These are phyloP conservation scores for Crotalus adamanteus DNA, from an alignment of 2,797 vertebrate genomes.

Conservation along the genomic window DNA sequence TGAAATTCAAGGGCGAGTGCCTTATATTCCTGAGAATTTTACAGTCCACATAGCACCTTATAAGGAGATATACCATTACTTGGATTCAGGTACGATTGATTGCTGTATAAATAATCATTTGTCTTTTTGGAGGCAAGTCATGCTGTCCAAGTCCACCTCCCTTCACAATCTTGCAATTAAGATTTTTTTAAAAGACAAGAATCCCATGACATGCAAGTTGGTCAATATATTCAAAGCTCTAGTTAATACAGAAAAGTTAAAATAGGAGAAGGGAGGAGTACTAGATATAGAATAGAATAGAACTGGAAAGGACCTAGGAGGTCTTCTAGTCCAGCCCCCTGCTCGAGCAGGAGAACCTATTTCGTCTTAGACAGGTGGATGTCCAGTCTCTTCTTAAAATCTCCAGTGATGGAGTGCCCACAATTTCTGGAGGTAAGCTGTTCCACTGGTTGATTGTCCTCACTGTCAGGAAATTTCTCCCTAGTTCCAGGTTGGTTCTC, in stretches of 20 bases:
- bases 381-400: no score
- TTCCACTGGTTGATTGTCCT: no score
- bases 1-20: conserved; percentile 80
- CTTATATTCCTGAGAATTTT: conserved; percentile 77
- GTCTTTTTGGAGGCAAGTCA: neutral
- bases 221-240: neutral
- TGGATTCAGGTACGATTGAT: conserved; percentile 78
- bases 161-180: neutral
- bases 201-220: no score
- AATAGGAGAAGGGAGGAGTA: neutral
- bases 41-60: conserved; percentile 83
- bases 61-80: conserved; percentile 87
- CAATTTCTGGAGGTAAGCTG: no score
- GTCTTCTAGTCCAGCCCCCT: no score
- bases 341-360: no score
- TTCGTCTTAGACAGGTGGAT: no score
- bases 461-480: no score
- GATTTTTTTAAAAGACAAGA: neutral
- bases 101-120: neutral
- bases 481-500: no score
- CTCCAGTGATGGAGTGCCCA: no score
- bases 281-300: neutral
- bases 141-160: neutral
- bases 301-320: no score
- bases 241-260: neutral